A percentile compares a stretch with the other conserved stretches of the same genome.
phyloP scores from a whole-genome alignment of 2,888 invertebrate genomes.

The Urechis unicinctus region DNA sequence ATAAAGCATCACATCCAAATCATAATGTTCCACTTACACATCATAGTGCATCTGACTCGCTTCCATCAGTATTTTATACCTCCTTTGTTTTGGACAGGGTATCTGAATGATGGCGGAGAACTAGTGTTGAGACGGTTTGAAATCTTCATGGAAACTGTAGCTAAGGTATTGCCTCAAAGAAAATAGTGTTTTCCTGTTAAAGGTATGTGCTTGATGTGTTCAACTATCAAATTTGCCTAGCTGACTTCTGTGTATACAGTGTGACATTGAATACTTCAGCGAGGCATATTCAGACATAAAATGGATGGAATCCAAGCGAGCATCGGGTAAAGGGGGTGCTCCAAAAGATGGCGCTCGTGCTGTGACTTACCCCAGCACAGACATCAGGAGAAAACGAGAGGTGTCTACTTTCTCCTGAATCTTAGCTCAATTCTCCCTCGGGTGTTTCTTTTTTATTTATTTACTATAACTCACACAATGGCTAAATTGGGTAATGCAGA shows the following conservation, averaged over 20 bases:
- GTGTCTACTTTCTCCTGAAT: not conserved
- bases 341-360: not conserved
- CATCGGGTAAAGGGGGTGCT: constrained; percentile 1
- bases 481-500: too few relatives aligned
- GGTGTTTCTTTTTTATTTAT: too few relatives aligned
- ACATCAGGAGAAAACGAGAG: not conserved
- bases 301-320: constrained; percentile 72
- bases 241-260: constrained; percentile 30
- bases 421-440: not conserved
- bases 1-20: too few relatives aligned
- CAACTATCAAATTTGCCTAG: too few relatives aligned
- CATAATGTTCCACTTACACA: too few relatives aligned
- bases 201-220: too few relatives aligned
- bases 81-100: constrained; percentile 58
- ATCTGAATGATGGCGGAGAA: constrained; percentile 83
- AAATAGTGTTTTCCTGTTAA: constrained; percentile 25
- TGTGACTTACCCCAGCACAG: not conserved
- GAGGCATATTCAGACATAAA: constrained; percentile 65
- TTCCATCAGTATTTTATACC: too few relatives aligned
- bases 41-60: too few relatives aligned
- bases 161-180: constrained; percentile 29
- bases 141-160: constrained; percentile 57
- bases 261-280: constrained; percentile 47
- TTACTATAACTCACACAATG: too few relatives aligned
- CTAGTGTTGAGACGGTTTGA: constrained; percentile 79